Evolutionary conservation across 2,113 vertebrate genomes (phyloP).

Genomic region (Ailuropoda melanoleuca): DNA sequence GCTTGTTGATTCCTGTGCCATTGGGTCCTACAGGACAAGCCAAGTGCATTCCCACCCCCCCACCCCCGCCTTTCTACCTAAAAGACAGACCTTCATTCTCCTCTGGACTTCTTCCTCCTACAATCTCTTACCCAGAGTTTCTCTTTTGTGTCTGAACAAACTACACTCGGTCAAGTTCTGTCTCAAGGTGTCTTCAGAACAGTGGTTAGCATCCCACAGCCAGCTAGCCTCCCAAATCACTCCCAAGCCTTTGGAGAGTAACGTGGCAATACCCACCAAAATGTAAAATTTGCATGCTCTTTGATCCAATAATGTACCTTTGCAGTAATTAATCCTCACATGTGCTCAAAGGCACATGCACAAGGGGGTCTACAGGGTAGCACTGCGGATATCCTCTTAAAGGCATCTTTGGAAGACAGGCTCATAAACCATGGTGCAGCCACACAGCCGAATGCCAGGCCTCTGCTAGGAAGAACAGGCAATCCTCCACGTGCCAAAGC

Average conservation of each 20-base stretch:
- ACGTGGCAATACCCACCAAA: neutral
- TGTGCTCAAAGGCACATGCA: neutral
- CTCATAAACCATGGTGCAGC: neutral
- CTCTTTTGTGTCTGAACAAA: neutral
- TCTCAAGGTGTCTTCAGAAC: neutral
- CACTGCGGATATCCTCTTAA: neutral
- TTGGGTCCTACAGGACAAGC: neutral
- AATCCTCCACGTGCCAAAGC: neutral
- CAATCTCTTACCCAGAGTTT: neutral
- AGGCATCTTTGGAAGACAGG: neutral
- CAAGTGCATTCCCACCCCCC: fast-evolving
- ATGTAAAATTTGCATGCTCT: neutral
- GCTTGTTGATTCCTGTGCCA: neutral
- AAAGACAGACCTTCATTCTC: neutral
- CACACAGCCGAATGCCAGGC: neutral
- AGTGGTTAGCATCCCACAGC: neutral
- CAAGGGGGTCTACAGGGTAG: no score
- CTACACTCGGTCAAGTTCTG: neutral
- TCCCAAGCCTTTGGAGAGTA: neutral
- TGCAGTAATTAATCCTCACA: neutral
- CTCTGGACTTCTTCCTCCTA: neutral
- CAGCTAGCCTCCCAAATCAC: neutral
- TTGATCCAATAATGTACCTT: neutral
- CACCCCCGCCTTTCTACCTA: neutral
- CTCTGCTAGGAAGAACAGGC: neutral